Percentiles rank a stretch among this genome's conserved stretches.
phyloP scores from a whole-genome alignment of 1,140 invertebrate species.

The Cotesia glomerata region DNA sequence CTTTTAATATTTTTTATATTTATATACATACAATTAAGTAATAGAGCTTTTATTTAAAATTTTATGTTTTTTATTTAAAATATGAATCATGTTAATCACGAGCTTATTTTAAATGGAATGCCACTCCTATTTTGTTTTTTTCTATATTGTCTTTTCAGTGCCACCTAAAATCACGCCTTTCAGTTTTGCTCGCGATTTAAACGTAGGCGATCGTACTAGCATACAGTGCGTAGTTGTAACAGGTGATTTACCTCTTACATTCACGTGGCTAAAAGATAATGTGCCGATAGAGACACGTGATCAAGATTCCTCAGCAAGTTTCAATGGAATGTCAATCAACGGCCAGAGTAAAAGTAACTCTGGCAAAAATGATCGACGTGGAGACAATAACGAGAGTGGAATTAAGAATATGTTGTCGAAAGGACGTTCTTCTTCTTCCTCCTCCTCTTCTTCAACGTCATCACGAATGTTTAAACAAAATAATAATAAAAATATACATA shows the following conservation, averaged over 20 bases:
- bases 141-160: conserved; percentile 65
- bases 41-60: not conserved
- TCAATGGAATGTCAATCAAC: conserved; percentile 29
- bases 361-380: too few relatives aligned
- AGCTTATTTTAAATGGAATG: conserved; percentile 35
- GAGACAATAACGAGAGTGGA: too few relatives aligned
- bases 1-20: not conserved
- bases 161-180: conserved; percentile 72
- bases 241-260: conserved; percentile 73
- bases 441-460: conserved; percentile 31
- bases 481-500: not conserved
- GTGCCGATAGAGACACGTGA: conserved; percentile 54
- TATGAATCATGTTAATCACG: not conserved
- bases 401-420: too few relatives aligned
- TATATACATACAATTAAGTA: not conserved
- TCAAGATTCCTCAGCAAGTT: conserved; percentile 15
- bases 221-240: conserved; percentile 71
- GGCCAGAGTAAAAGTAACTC: conserved; percentile 32
- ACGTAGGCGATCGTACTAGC: conserved; percentile 71
- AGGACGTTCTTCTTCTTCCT: too few relatives aligned
- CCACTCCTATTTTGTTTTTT: conserved; percentile 26
- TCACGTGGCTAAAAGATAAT: conserved; percentile 76
- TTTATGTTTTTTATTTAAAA: not conserved
- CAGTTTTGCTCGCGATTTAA: conserved; percentile 68
- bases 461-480: conserved; percentile 27